Evolutionary conservation across 1,140 invertebrate species (phyloP), one percentile per base, ranked within the genome.

Genomic region (Helicoverpa zea): DNA sequence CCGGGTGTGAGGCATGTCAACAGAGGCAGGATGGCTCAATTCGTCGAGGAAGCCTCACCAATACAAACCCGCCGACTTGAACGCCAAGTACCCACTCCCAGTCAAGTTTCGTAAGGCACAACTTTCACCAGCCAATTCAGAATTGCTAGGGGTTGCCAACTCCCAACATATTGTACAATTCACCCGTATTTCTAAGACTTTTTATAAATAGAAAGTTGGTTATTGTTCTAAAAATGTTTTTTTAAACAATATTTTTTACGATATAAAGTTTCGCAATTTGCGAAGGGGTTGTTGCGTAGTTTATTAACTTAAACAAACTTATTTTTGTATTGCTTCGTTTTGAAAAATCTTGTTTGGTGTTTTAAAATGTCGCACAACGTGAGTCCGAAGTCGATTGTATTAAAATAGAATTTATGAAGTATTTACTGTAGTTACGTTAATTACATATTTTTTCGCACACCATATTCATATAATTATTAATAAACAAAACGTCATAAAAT

Each of bases 31-130:
- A 52, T 51, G 83, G 80, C 83, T 82, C 63, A 54, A 66, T 77
- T 84, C 79, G 80, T 86, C 84, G 85, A 84, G 83, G 84, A 84
- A 86, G 83, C 83, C 86, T 66, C 74, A 56, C 70, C 52, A 73
- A 47, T 78, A 77, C 84, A 86, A 86, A 88, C 82, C 83, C 81
- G 83, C 23, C 72, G 72, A 88, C 49, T 72, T 23, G 18, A 23
- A 29, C 49, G 68, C 11, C 11, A 30, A 11, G 13, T 54, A 54
- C 49, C 29, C 29, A 52, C 7, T 52, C n/a, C 51, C 35, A 47
- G 16, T 29, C 4, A 12, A 75, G 49, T 75, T 23, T 49, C 18
- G 11, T n/a, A 59, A 61, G 14, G 70, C 16, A 5, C n/a, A 75
- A 61, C 14, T 47, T 75, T n/a, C 2, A 75, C 35, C 23, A 4